Conservation (phyloP, 2,113 vertebrate genomes). For the Grallaria varia region DNA sequence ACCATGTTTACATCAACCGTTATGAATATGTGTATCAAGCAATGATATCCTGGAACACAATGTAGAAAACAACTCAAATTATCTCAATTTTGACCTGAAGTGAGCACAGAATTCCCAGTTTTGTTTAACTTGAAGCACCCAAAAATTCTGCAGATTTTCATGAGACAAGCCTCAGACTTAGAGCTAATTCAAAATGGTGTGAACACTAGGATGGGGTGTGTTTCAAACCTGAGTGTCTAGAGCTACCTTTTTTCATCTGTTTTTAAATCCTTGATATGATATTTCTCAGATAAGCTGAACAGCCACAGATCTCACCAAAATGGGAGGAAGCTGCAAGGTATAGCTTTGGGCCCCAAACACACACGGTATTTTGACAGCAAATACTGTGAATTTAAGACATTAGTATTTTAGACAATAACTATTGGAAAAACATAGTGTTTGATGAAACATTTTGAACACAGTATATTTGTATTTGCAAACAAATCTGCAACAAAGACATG, state of each 20-base stretch:
- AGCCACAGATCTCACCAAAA: neutral
- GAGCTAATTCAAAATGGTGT: neutral
- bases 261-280: neutral
- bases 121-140: neutral
- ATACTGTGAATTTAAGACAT: neutral
- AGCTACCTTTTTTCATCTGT: neutral
- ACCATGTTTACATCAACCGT: neutral
- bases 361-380: neutral
- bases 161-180: neutral
- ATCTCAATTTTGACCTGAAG: neutral
- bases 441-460: neutral
- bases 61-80: neutral
- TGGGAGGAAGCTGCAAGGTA: neutral
- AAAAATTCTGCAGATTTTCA: neutral
- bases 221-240: neutral
- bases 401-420: neutral
- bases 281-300: neutral
- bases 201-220: neutral
- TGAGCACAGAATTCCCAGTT: neutral
- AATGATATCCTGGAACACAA: neutral
- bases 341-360: neutral
- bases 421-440: neutral
- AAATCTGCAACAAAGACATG: neutral
- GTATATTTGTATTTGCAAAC: neutral
- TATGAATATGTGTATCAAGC: neutral